phyloP scores from a whole-genome alignment of 2,888 invertebrate genomes.

The Physocephala rufipes region DNA sequence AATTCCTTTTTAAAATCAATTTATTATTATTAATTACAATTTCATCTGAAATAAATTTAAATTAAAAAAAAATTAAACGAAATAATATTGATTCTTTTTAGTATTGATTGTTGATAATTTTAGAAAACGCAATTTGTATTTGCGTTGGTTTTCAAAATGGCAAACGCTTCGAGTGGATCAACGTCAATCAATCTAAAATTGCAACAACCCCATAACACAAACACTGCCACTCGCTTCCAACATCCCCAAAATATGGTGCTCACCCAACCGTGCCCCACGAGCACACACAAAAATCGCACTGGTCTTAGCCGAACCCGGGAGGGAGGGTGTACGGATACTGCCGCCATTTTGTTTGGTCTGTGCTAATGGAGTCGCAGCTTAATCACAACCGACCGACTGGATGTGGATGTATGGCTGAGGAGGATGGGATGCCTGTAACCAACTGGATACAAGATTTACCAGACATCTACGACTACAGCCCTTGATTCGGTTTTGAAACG shows the following conservation, averaged over 20 bases:
- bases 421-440: conserved; percentile 14
- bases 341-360: conserved; percentile 44
- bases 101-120: no score
- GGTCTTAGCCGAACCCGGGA: neutral
- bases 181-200: conserved; percentile 10
- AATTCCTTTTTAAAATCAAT: no score
- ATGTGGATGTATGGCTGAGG: neutral
- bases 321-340: conserved; percentile 4
- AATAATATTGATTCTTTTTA: no score
- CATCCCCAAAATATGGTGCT: conserved; percentile 33
- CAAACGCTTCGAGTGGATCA: neutral
- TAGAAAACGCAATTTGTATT: no score
- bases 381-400: neutral
- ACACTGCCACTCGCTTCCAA: conserved; percentile 6
- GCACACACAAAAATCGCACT: conserved; percentile 9
- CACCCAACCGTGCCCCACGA: conserved; percentile 28
- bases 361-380: conserved; percentile 22
- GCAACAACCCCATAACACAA: neutral
- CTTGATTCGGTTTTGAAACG: conserved; percentile 1
- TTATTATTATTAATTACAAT: neutral
- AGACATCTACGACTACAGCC: conserved; percentile 9
- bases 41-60: neutral
- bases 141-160: conserved; percentile 1
- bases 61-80: neutral
- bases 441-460: conserved; percentile 8